Percentiles rank a stretch among this genome's conserved stretches.
phyloP scores from a whole-genome alignment of 2,797 vertebrate species.

The Taenioides sp. region DNA sequence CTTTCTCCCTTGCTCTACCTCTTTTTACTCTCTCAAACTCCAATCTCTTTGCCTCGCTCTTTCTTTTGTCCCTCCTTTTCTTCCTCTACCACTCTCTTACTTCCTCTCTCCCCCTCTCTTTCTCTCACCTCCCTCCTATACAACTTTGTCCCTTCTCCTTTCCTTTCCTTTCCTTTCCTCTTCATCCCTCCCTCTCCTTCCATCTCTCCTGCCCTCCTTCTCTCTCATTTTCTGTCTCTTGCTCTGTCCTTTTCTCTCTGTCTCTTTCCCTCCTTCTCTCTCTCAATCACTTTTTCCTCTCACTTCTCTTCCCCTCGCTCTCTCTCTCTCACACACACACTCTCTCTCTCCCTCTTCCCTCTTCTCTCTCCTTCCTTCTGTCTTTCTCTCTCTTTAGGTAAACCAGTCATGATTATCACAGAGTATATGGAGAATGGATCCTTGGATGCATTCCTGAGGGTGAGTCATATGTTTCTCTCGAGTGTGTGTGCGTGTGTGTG shows the following conservation, averaged over 20 bases:
- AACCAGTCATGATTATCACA: constrained; percentile 99
- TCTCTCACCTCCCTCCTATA: constrained; percentile 2
- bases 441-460: constrained; percentile 97
- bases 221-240: too few species aligned
- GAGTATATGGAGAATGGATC: constrained; percentile 99
- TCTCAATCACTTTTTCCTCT: too few species aligned
- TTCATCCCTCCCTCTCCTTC: constrained; percentile 22
- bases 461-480: constrained; percentile 76
- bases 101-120: constrained; percentile 30
- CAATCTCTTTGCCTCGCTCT: constrained; percentile 16
- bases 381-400: constrained; percentile 79
- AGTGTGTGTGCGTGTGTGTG: constrained; percentile 25
- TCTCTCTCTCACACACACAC: too few species aligned
- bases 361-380: background rate
- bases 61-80: constrained; percentile 11
- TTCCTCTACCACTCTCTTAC: background rate
- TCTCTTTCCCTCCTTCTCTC: background rate
- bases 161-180: background rate
- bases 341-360: constrained; percentile 9
- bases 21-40: constrained; percentile 36
- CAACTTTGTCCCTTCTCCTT: constrained; percentile 2
- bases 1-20: background rate
- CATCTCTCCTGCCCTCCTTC: background rate
- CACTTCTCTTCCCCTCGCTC: background rate
- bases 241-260: too few species aligned